These are phyloP conservation scores for Cryptus armator DNA, from an alignment of 2,888 invertebrate genomes.

Conservation along the genomic window DNA sequence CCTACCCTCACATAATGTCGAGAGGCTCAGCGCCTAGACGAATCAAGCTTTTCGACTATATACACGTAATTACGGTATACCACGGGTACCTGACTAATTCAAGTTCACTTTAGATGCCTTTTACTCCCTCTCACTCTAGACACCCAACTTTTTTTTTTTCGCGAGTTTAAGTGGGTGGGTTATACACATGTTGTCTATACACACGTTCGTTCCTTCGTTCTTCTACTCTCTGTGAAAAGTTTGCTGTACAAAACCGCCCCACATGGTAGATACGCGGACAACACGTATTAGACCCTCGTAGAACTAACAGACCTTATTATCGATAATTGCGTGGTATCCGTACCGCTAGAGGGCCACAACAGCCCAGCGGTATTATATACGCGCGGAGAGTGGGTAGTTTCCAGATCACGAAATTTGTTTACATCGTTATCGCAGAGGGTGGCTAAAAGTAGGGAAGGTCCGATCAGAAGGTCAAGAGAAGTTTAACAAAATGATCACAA, in stretches of 20 bases:
- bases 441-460: too few relatives aligned
- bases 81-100: conserved; percentile 25
- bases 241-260: not conserved
- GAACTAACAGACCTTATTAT: conserved; percentile 44
- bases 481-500: too few relatives aligned
- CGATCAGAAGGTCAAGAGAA: too few relatives aligned
- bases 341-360: too few relatives aligned
- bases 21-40: conserved; percentile 15
- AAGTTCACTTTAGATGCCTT: conserved; percentile 21
- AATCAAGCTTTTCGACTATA: conserved; percentile 36
- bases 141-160: conserved; percentile 18
- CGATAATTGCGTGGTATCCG: conserved; percentile 30
- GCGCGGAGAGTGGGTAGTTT: too few relatives aligned
- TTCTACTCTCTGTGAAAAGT: not conserved
- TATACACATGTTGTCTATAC: conserved; percentile 15
- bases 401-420: too few relatives aligned
- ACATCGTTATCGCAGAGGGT: too few relatives aligned
- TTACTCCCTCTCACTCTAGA: not conserved
- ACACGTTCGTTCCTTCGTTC: conserved; percentile 15
- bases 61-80: conserved; percentile 38
- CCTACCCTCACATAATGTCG: conserved; percentile 2
- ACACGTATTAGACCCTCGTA: conserved; percentile 26
- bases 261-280: conserved; percentile 8
- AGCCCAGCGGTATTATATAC: too few relatives aligned
- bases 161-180: not conserved